Conservation (phyloP, 2,113 vertebrate genomes). For the Chrysochloris asiatica region DNA sequence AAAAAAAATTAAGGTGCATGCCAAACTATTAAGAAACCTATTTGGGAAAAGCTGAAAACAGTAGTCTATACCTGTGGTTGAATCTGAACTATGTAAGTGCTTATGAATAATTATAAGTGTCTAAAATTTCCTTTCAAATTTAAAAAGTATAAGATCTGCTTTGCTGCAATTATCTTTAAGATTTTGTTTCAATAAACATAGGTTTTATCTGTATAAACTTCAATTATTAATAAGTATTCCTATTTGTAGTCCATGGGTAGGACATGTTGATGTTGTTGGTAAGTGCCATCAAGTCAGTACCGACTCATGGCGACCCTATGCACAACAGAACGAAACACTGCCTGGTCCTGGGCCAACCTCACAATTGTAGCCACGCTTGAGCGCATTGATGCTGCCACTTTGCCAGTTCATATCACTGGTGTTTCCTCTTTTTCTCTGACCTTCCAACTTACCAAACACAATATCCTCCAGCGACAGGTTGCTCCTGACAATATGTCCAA, state of each 20-base stretch:
- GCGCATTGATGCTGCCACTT: too few relatives aligned
- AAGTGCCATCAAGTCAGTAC: too few relatives aligned
- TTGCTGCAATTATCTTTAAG: slow-evolving; percentile 38
- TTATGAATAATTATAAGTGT: slow-evolving; percentile 57
- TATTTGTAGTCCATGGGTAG: background rate
- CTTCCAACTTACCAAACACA: too few relatives aligned
- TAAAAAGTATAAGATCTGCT: slow-evolving; percentile 54
- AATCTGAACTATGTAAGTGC: slow-evolving; percentile 12
- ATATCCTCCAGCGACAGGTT: too few relatives aligned
- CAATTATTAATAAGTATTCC: background rate
- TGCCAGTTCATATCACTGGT: too few relatives aligned
- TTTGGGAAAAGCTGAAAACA: slow-evolving; percentile 51
- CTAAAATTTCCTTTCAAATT: slow-evolving; percentile 66
- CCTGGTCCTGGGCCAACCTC: too few relatives aligned
- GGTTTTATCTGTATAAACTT: background rate
- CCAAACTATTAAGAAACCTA: background rate
- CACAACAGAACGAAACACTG: too few relatives aligned
- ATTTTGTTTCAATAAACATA: background rate
- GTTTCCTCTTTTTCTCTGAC: too few relatives aligned
- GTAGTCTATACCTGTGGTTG: slow-evolving; percentile 47
- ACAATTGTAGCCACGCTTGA: too few relatives aligned
- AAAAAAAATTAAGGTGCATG: background rate
- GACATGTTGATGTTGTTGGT: too few relatives aligned
- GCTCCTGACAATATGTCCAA: too few relatives aligned
- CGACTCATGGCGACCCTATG: too few relatives aligned